Percentiles rank a stretch among this genome's conserved stretches.
Evolutionary conservation across 2,888 invertebrate species (phyloP).

Genomic region (Troides aeacus): DNA sequence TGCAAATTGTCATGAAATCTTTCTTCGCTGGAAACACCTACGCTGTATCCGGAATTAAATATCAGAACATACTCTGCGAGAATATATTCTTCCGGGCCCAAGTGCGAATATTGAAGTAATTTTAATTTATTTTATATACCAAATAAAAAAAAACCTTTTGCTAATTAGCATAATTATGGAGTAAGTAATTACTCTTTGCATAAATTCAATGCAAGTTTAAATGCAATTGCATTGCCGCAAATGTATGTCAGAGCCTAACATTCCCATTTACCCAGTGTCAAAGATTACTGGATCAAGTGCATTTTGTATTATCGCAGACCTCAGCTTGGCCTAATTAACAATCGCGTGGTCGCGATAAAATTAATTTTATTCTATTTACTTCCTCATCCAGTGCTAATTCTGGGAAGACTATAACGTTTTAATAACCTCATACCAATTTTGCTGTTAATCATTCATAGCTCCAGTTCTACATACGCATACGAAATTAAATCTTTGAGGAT

Average conservation of each 20-base stretch:
- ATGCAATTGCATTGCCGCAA: conserved; percentile 4
- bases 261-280: conserved; percentile 22
- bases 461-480: background rate
- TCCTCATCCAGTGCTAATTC: conserved; percentile 5
- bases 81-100: background rate
- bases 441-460: background rate
- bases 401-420: background rate
- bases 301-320: conserved; percentile 21
- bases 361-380: conserved; percentile 3
- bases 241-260: conserved; percentile 12
- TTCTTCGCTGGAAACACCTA: background rate
- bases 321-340: conserved; percentile 14
- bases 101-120: background rate
- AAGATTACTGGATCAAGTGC: conserved; percentile 31
- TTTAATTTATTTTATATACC: background rate
- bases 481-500: no score
- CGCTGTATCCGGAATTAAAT: background rate
- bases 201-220: conserved; percentile 5
- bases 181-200: background rate
- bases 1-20: background rate
- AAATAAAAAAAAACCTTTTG: background rate
- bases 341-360: conserved; percentile 5
- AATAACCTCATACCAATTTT: background rate
- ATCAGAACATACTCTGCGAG: background rate
- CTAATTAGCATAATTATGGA: background rate